Percentiles rank a stretch among this genome's conserved stretches.
These are phyloP conservation scores for Onychomys torridus DNA, from an alignment of 2,797 vertebrate species.

Conservation along the genomic window DNA sequence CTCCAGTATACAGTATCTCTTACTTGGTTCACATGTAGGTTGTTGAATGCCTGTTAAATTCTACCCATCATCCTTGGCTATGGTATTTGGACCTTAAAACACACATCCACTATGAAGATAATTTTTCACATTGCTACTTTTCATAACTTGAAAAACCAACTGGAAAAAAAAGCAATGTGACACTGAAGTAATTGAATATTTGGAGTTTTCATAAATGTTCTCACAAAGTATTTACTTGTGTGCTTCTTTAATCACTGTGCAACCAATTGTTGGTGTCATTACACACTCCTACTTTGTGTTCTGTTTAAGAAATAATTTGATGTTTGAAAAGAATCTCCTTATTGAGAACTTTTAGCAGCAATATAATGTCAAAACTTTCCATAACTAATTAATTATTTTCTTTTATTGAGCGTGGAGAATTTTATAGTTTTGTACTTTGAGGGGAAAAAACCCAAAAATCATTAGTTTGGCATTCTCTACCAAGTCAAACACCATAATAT, in stretches of 20 bases:
- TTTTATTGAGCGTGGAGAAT: not conserved
- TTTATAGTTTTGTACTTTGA: not conserved
- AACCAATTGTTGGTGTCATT: not conserved
- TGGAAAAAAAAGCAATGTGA: not conserved
- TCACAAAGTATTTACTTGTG: not conserved
- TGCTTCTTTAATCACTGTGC: not conserved
- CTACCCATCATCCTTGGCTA: not conserved
- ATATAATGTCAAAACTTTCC: not conserved
- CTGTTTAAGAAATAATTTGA: not conserved
- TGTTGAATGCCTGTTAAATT: not conserved
- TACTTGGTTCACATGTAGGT: not conserved
- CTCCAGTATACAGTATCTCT: not conserved
- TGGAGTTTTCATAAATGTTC: not conserved
- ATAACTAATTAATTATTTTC: not conserved
- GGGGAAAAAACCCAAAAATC: not conserved
- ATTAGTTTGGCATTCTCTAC: not conserved
- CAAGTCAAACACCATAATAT: not conserved
- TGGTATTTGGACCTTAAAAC: no score
- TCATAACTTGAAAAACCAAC: not conserved
- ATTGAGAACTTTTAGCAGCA: not conserved
- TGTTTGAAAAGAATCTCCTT: not conserved
- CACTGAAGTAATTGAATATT: not conserved
- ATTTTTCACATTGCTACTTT: not conserved
- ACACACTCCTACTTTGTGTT: not conserved
- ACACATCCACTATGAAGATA: not conserved